phyloP scores from a whole-genome alignment of 2,797 vertebrate species.

The Myotis planiceps region DNA sequence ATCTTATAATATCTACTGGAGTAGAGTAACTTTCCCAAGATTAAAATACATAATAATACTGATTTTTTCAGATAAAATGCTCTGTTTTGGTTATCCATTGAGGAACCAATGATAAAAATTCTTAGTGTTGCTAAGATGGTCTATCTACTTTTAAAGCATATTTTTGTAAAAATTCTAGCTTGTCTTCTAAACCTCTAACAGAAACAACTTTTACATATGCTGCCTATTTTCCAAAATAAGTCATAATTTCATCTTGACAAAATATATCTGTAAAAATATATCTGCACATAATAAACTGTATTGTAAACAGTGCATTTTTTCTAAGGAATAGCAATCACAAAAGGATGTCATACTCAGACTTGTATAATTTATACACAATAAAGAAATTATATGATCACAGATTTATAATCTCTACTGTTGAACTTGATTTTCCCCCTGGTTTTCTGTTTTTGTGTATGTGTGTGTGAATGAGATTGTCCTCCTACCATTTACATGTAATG shows the following conservation, averaged over 20 bases:
- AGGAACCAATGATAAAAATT: not conserved
- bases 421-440: not conserved
- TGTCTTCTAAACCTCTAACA: not conserved
- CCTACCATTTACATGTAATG: not conserved
- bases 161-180: not conserved
- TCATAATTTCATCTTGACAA: not conserved
- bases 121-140: not conserved
- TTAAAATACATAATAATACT: not conserved
- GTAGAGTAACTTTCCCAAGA: not conserved
- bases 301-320: not conserved
- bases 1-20: not conserved
- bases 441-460: not conserved
- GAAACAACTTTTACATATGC: not conserved
- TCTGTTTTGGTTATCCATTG: not conserved
- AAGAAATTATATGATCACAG: not conserved
- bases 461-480: not conserved
- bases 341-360: not conserved
- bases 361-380: not conserved
- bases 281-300: not conserved
- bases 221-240: slow-evolving; percentile 6
- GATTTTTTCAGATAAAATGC: not conserved
- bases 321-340: not conserved
- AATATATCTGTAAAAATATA: not conserved
- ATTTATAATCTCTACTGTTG: not conserved
- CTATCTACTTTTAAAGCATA: not conserved